Percentiles rank a stretch among this genome's conserved stretches.
phyloP scores from a whole-genome alignment of 2,797 vertebrate species.

The Lepus oiostolus region DNA sequence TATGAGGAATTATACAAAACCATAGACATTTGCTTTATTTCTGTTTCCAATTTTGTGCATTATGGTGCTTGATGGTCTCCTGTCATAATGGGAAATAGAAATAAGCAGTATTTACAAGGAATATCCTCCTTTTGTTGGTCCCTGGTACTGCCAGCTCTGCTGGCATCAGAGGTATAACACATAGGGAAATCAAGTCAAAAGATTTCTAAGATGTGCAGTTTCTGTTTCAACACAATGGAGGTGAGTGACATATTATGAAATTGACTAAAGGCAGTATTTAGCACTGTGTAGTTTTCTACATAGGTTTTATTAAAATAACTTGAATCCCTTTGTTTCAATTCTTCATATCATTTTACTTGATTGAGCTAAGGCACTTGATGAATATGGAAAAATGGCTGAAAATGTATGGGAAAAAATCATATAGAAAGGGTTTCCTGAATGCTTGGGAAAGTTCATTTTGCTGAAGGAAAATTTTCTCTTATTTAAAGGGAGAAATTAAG shows the following conservation, averaged over 20 bases:
- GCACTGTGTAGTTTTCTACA: neutral
- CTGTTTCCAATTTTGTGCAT: constrained; percentile 57
- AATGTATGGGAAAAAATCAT: neutral
- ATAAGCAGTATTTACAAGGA: neutral
- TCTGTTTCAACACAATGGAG: neutral
- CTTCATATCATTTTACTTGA: neutral
- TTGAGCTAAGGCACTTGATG: neutral
- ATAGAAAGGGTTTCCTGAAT: neutral
- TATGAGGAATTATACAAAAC: constrained; percentile 62
- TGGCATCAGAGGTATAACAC: neutral
- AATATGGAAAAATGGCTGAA: neutral
- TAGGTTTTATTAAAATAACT: neutral
- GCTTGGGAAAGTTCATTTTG: neutral
- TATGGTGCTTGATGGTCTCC: neutral
- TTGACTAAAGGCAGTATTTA: neutral
- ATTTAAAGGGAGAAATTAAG: neutral
- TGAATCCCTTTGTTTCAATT: neutral
- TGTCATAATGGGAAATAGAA: neutral
- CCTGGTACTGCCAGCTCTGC: neutral
- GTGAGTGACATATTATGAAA: neutral
- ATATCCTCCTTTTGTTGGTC: neutral
- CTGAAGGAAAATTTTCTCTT: neutral
- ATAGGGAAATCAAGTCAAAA: neutral
- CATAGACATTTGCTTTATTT: neutral
- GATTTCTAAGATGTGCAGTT: neutral